Conservation (phyloP, 2,888 invertebrate species). For the Escarpia spicata region DNA sequence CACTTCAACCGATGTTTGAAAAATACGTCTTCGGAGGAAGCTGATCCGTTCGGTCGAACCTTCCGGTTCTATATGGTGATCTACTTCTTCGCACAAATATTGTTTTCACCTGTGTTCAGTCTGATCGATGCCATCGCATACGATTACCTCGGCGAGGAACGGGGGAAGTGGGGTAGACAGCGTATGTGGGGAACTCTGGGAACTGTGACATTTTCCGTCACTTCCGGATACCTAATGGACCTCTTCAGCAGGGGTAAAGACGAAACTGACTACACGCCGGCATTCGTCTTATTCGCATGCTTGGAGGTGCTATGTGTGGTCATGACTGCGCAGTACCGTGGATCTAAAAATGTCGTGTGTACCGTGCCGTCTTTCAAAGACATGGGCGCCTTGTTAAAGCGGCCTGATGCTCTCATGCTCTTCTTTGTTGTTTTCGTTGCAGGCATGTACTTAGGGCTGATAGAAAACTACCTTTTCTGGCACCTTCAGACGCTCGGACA, state of each 20-base stretch:
- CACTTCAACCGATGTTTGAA: too few species aligned
- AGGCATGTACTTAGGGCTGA: constrained; percentile 73
- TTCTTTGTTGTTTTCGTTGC: constrained; percentile 83
- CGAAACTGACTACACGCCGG: constrained; percentile 46
- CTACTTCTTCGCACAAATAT: constrained; percentile 82
- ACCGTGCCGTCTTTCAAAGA: constrained; percentile 73
- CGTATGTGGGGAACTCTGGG: constrained; percentile 88
- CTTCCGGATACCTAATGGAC: constrained; percentile 57
- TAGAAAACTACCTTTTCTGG: too few species aligned
- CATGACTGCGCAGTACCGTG: constrained; percentile 69
- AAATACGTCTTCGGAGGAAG: too few species aligned
- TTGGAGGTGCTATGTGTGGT: constrained; percentile 78
- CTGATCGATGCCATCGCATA: constrained; percentile 89
- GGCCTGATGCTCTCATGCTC: constrained; percentile 83
- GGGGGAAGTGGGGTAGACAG: constrained; percentile 82
- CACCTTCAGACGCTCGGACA: too few species aligned
- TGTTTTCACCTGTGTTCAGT: constrained; percentile 85
- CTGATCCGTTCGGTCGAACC: constrained; percentile 38
- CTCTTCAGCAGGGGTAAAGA: constrained; percentile 18
- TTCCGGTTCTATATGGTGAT: constrained; percentile 86
- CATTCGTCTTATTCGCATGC: constrained; percentile 67
- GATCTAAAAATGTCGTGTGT: constrained; percentile 47
- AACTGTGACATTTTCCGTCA: constrained; percentile 72
- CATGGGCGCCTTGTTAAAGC: constrained; percentile 78
- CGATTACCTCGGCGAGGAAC: constrained; percentile 84